Conservation (phyloP, 2,113 vertebrate genomes). For the Rhizomys pruinosus region DNA sequence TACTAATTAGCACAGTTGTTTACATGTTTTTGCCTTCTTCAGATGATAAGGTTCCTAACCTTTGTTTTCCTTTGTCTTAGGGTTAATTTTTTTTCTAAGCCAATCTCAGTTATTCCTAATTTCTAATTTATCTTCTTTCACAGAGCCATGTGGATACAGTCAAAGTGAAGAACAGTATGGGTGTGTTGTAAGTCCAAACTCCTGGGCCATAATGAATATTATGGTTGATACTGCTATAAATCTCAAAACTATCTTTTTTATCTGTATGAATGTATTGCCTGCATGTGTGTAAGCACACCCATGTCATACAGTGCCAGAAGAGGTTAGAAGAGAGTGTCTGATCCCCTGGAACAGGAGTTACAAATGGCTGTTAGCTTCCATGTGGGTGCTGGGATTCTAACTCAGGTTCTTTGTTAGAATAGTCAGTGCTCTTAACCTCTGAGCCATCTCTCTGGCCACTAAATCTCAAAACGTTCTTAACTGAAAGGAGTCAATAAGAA, state of each 20-base stretch:
- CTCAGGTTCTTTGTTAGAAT: too few species aligned
- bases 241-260: too few species aligned
- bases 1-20: conserved; percentile 14
- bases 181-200: neutral
- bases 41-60: neutral
- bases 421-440: too few species aligned
- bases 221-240: neutral
- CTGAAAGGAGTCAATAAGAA: conserved; percentile 10
- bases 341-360: too few species aligned
- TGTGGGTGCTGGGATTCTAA: too few species aligned
- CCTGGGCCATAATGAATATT: neutral
- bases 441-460: too few species aligned
- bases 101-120: neutral
- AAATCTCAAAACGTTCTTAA: neutral
- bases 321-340: too few species aligned
- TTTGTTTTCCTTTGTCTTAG: conserved; percentile 17
- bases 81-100: neutral
- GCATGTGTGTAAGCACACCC: too few species aligned
- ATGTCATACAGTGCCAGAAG: too few species aligned
- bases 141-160: neutral
- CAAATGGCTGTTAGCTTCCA: too few species aligned
- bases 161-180: neutral
- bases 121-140: neutral
- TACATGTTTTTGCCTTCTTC: conserved; percentile 1
- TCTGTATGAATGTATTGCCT: too few species aligned